phyloP scores from a whole-genome alignment of 2,113 vertebrate genomes.

The Cavia porcellus region DNA sequence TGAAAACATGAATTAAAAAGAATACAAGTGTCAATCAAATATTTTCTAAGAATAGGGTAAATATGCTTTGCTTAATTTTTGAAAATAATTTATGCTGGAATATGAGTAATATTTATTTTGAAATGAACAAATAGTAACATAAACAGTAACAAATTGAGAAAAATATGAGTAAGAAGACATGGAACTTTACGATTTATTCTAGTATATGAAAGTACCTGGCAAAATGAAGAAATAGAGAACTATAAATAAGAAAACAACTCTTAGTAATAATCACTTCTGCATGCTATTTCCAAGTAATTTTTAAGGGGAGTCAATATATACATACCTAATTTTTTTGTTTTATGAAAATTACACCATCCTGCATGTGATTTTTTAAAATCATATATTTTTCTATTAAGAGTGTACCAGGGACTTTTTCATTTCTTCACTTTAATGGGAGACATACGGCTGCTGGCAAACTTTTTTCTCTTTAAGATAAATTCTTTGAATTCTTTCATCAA shows the following conservation, averaged over 20 bases:
- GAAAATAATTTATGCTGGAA: background rate
- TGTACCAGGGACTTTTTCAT: background rate
- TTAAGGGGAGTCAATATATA: background rate
- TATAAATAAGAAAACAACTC: background rate
- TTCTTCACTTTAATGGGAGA: background rate
- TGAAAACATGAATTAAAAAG: background rate
- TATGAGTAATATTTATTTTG: background rate
- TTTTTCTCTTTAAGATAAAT: background rate
- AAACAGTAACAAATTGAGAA: background rate
- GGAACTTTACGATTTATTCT: background rate
- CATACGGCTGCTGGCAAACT: background rate
- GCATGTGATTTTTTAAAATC: background rate
- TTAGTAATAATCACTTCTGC: background rate
- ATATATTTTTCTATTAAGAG: background rate
- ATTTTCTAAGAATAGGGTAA: background rate
- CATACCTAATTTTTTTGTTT: background rate
- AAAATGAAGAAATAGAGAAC: background rate
- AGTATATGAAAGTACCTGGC: background rate
- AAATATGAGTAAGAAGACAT: background rate
- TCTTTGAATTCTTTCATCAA: background rate
- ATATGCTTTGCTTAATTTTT: background rate
- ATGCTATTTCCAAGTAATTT: background rate
- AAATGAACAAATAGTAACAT: constrained; percentile 1
- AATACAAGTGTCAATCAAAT: background rate
- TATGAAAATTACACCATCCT: background rate